Evolutionary conservation across 2,113 vertebrate species (phyloP), one percentile per base, ranked within the genome.

Genomic region (Gallinago paraguaiae): DNA sequence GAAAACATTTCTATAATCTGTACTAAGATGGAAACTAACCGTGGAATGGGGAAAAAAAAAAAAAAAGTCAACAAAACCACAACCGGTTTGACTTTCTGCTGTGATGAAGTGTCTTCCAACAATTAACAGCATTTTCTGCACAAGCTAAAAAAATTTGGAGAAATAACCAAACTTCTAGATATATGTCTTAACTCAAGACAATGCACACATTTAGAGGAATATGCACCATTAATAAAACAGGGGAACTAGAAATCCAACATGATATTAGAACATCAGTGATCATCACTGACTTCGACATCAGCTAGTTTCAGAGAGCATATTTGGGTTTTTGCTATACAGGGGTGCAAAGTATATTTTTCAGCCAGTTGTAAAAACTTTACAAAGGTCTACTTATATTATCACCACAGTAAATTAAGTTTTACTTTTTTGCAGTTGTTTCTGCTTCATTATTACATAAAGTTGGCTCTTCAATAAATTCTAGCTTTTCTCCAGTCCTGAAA

Each of bases 141-240:
- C 8, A 43, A 88, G 33, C 3, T 30, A 56, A 60, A 88, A 48
- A 68, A 51, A 41, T 6, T 33, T 16, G 11, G 45, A 45, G 53
- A 86, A 80, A 82, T 54, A 82, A 17, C 31, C 51, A 67, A n/a
- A 50, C 7, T 72, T 57, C 25, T 46, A 48, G 13, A 17, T n/a
- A 4, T 23, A 56, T 22, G 23, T 57, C 60, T 56, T 28, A 94
- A n/a, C 14, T 59, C 70, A 70, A 63, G 2, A 13, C 82, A 70
- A 50, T 9, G 4, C 33, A 41, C 5, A 10, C 11, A 18, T 80
- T 80, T 46, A 46, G 43, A 88, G 39, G 56, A 69, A 57, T 7
- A 67, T 2, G 24, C 39, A 65, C n/a, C 39, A 41, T 64, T 71
- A 65, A 53, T 35, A 17, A 54, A 13, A 3, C 0, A 0, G 33